Evolutionary conservation across 2,113 vertebrate genomes (phyloP).

Genomic region (Marmota flaviventris): DNA sequence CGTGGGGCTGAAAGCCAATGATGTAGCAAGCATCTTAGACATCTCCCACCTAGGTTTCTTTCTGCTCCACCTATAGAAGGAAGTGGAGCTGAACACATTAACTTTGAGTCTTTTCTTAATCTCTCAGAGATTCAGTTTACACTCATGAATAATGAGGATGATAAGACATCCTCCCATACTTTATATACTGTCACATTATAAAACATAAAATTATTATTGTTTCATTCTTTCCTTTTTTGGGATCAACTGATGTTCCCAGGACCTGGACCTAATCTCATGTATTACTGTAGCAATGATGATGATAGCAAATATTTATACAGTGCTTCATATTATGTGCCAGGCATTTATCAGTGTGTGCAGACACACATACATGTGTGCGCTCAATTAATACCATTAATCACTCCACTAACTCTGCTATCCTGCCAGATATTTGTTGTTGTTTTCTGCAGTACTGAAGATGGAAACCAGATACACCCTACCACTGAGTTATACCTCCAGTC

Average conservation of each 20-base stretch:
- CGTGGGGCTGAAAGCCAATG: background rate
- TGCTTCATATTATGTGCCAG: background rate
- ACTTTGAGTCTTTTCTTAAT: background rate
- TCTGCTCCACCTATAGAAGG: background rate
- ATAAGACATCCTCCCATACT: background rate
- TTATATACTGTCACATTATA: background rate
- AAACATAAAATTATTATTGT: background rate
- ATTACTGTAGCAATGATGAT: background rate
- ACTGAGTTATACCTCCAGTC: too few relatives aligned
- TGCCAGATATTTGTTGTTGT: background rate
- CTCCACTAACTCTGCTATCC: background rate
- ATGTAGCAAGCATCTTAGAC: background rate
- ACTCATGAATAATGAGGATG: background rate
- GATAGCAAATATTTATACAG: background rate
- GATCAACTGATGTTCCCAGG: conserved; percentile 1
- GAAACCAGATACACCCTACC: too few relatives aligned
- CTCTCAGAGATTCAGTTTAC: background rate
- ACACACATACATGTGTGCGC: background rate
- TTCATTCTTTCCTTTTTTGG: conserved; percentile 47
- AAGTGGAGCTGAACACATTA: background rate
- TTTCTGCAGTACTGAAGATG: too few relatives aligned
- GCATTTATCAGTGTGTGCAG: background rate
- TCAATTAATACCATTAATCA: background rate
- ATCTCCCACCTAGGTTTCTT: background rate
- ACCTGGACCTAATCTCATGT: background rate